Conservation (phyloP, 2,888 invertebrate genomes). For the Eugnorisma glareosa region DNA sequence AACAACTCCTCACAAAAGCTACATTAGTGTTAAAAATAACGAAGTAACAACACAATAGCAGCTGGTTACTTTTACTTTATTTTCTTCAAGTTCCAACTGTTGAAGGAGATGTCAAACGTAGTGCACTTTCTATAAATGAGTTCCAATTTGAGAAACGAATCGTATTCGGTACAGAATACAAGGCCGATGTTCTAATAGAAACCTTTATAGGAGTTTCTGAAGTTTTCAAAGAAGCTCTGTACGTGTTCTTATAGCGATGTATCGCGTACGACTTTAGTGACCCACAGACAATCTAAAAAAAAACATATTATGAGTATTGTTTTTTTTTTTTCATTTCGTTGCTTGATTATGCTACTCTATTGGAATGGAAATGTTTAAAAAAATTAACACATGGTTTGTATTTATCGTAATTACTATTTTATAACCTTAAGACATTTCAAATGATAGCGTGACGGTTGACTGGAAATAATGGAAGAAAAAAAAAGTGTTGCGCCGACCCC, state of each 20-base stretch:
- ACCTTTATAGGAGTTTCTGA: neutral
- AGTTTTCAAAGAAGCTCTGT: constrained; percentile 3
- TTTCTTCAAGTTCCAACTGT: constrained; percentile 34
- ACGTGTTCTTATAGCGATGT: neutral
- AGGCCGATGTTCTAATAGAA: neutral
- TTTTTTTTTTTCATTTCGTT: neutral
- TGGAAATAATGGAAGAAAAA: too few relatives aligned
- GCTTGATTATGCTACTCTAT: too few relatives aligned
- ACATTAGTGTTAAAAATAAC: constrained; percentile 26
- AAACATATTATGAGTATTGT: neutral
- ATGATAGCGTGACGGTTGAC: too few relatives aligned
- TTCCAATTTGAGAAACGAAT: constrained; percentile 55
- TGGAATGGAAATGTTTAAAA: too few relatives aligned
- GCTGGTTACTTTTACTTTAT: constrained; percentile 20
- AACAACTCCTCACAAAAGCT: constrained; percentile 1
- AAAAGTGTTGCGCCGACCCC: too few relatives aligned
- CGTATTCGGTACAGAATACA: constrained; percentile 18
- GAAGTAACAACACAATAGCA: constrained; percentile 20
- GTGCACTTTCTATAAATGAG: constrained; percentile 58
- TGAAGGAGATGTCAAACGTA: constrained; percentile 57
- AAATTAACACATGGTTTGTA: too few relatives aligned
- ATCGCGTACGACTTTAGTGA: neutral
- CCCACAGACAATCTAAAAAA: too few relatives aligned
- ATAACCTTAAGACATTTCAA: too few relatives aligned
- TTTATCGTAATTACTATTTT: too few relatives aligned